Percentiles rank a stretch among this genome's conserved stretches.
These are phyloP conservation scores for Tachysurus vachellii DNA, from an alignment of 2,113 vertebrate genomes.

Conservation along the genomic window DNA sequence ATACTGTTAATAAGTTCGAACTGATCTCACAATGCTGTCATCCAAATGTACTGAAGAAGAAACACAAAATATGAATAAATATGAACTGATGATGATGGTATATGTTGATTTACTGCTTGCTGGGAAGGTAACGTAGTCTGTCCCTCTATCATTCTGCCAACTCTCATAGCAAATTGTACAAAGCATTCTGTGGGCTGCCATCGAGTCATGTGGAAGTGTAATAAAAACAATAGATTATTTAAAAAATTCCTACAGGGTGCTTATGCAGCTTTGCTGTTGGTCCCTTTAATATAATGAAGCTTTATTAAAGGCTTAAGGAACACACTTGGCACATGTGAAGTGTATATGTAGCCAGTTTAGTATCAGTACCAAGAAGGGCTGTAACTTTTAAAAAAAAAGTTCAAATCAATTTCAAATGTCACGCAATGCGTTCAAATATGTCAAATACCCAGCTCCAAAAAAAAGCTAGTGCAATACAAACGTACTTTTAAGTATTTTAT, in stretches of 20 bases:
- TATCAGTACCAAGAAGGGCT: neutral
- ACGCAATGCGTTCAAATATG: too few relatives aligned
- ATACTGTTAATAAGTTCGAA: neutral
- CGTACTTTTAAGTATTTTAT: too few relatives aligned
- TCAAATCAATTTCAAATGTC: too few relatives aligned
- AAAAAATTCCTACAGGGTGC: neutral
- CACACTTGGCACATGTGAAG: slow-evolving; percentile 10
- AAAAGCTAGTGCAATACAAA: too few relatives aligned
- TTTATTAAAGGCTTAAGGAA: neutral
- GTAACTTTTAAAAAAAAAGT: too few relatives aligned
- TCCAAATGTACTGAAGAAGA: neutral
- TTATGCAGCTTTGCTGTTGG: neutral
- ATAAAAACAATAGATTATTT: neutral
- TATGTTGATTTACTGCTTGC: neutral
- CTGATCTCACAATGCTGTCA: neutral
- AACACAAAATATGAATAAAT: neutral
- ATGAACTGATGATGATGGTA: neutral
- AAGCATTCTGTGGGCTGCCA: neutral
- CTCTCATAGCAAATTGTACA: neutral
- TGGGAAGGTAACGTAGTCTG: neutral
- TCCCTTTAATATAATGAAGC: neutral
- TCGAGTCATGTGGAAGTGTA: neutral
- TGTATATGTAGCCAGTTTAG: neutral
- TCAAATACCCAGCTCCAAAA: too few relatives aligned
- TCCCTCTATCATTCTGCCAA: neutral